A percentile compares a stretch with the other conserved stretches of the same genome.
These are phyloP conservation scores for Balaenoptera acutorostrata DNA, from an alignment of 2,113 vertebrate genomes.

Conservation along the genomic window DNA sequence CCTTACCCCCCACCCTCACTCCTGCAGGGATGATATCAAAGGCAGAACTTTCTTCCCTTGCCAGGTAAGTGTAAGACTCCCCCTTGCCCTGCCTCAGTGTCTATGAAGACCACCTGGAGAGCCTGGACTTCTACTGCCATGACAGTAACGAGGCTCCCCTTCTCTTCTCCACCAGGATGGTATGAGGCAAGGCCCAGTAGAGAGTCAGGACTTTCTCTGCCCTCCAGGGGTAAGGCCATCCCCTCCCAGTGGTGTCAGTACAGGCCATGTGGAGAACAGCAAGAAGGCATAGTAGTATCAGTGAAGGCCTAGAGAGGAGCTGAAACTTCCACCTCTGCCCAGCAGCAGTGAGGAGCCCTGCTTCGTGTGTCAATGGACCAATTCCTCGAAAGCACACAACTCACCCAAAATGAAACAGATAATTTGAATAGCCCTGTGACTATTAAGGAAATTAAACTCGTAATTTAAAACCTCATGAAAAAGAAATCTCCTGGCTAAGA, in stretches of 20 bases:
- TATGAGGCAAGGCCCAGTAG: not conserved
- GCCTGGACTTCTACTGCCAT: not conserved
- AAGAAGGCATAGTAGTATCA: not conserved
- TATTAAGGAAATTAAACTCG: constrained; percentile 21
- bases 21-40: not conserved
- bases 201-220: not conserved
- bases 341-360: not conserved
- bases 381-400: not conserved
- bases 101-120: not conserved
- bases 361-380: not conserved
- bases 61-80: not conserved
- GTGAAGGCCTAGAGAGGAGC: not conserved
- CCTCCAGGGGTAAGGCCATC: not conserved
- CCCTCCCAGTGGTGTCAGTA: not conserved
- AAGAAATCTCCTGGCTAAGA: not conserved
- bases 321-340: not conserved
- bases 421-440: not conserved
- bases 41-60: not conserved
- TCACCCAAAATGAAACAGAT: not conserved
- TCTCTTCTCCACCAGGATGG: not conserved
- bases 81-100: not conserved
- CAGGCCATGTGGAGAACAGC: not conserved
- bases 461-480: not conserved
- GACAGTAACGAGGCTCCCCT: not conserved
- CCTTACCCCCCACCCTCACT: not conserved